phyloP scores from a whole-genome alignment of 1,140 invertebrate genomes.

The Drosophila mauritiana region DNA sequence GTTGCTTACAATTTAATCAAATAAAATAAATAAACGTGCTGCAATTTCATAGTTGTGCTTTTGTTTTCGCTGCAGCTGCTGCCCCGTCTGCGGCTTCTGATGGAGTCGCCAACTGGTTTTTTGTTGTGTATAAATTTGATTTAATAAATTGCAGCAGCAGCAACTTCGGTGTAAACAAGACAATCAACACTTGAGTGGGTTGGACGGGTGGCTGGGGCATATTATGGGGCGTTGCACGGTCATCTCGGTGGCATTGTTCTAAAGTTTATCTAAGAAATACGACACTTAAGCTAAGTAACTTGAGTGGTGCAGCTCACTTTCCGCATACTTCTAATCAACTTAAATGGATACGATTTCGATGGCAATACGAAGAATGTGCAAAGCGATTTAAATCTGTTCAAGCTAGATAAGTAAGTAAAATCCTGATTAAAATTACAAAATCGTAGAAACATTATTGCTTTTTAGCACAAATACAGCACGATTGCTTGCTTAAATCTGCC shows the following conservation, averaged over 20 bases:
- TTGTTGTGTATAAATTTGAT: constrained; percentile 63
- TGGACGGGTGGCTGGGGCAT: constrained; percentile 5
- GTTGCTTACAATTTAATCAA: constrained; percentile 72
- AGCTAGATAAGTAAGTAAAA: constrained; percentile 5
- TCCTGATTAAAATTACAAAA: background rate
- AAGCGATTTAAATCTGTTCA: constrained; percentile 8
- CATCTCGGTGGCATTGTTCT: constrained; percentile 66
- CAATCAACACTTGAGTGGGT: constrained; percentile 66
- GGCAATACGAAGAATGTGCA: constrained; percentile 3
- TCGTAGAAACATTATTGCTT: background rate
- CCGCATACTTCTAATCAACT: constrained; percentile 17
- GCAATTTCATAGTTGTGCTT: constrained; percentile 46
- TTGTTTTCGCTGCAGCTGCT: constrained; percentile 47
- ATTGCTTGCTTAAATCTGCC: background rate
- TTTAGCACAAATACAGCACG: background rate
- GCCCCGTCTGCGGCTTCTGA: constrained; percentile 9
- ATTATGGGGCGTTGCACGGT: constrained; percentile 14
- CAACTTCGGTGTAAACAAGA: constrained; percentile 74
- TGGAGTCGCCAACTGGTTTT: constrained; percentile 61
- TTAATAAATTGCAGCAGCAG: constrained; percentile 72
- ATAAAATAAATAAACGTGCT: constrained; percentile 67
- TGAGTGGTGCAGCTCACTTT: constrained; percentile 5
- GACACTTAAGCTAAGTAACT: constrained; percentile 57
- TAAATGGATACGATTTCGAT: constrained; percentile 3
- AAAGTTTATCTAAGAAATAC: constrained; percentile 71